These are phyloP conservation scores for Gallinago paraguaiae DNA, from an alignment of 2,113 vertebrate genomes.

Conservation along the genomic window DNA sequence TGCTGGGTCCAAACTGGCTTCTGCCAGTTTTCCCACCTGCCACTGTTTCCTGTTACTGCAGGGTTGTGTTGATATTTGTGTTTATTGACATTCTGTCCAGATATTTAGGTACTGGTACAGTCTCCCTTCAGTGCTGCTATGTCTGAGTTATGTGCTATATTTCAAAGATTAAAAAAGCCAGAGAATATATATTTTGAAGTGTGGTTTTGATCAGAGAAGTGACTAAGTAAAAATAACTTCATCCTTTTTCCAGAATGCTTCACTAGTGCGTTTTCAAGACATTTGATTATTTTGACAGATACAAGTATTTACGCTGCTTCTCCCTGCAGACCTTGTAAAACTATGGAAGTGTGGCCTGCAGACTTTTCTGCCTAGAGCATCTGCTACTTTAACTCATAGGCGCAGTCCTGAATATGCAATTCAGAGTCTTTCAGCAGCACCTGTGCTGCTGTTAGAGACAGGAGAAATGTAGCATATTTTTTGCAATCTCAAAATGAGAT, in stretches of 20 bases:
- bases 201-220: neutral
- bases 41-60: neutral
- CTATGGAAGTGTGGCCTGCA: neutral
- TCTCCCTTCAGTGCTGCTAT: neutral
- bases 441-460: neutral
- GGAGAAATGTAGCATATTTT: neutral
- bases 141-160: neutral
- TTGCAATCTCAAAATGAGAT: neutral
- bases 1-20: neutral
- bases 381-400: neutral
- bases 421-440: neutral
- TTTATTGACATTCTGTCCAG: neutral
- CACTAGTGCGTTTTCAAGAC: conserved; percentile 4
- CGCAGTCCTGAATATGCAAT: neutral
- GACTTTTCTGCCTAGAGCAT: neutral
- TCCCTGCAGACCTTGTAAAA: conserved; percentile 26
- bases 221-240: conserved; percentile 12
- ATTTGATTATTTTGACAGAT: conserved; percentile 46
- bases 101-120: neutral
- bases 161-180: neutral
- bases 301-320: conserved; percentile 3
- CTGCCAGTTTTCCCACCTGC: neutral
- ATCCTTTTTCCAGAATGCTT: neutral
- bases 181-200: neutral
- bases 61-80: neutral